Percentiles rank a stretch among this genome's conserved stretches.
Conservation (phyloP, 2,113 vertebrate species). For the Megaceryle maxima region DNA sequence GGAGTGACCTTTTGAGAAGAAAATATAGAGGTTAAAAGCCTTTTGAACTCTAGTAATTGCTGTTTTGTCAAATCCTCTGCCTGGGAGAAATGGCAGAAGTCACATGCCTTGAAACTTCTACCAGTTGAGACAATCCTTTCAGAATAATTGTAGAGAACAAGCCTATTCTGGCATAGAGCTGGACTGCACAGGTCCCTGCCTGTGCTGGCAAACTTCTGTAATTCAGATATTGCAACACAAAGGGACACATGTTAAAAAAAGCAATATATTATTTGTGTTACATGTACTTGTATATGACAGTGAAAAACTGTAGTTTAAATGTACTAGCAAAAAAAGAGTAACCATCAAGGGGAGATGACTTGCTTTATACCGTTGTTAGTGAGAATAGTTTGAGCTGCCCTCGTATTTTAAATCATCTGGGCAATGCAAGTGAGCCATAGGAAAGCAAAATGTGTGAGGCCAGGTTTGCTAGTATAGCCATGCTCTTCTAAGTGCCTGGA, state of each 20-base stretch:
- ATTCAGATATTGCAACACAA: slow-evolving; percentile 37
- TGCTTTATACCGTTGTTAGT: not conserved
- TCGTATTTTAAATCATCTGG: not conserved
- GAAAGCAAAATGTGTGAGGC: not conserved
- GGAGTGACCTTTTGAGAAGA: not conserved
- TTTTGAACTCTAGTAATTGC: not conserved
- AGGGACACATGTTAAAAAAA: not conserved
- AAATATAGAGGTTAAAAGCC: not conserved
- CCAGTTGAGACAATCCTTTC: not conserved
- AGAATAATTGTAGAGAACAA: not conserved
- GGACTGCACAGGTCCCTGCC: slow-evolving; percentile 1
- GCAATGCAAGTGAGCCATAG: not conserved
- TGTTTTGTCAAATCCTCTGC: not conserved
- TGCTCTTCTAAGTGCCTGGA: not conserved
- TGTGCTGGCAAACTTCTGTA: slow-evolving; percentile 1
- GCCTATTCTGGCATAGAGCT: not conserved
- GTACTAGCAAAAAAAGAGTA: not conserved
- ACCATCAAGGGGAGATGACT: not conserved
- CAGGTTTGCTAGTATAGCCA: not conserved
- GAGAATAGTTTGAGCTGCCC: not conserved
- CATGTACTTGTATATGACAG: not conserved
- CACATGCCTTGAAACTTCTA: not conserved
- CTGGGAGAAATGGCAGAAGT: not conserved
- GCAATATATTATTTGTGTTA: not conserved
- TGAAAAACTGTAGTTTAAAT: not conserved